A percentile compares a stretch with the other conserved stretches of the same genome.
These are phyloP conservation scores for Thunnus maccoyii DNA, from an alignment of 2,113 vertebrate species.

Conservation along the genomic window DNA sequence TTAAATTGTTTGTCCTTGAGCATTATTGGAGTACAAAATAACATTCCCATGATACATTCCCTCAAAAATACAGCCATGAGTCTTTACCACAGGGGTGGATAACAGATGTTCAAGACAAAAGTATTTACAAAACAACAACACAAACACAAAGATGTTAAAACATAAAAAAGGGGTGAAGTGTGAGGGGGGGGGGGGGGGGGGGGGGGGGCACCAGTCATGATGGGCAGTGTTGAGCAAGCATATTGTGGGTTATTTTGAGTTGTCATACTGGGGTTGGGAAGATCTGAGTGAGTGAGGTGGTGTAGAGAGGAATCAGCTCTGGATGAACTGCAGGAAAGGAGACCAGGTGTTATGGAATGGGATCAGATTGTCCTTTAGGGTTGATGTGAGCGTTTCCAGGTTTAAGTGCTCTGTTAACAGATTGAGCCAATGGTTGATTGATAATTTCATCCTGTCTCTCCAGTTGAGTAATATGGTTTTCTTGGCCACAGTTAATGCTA, in stretches of 20 bases:
- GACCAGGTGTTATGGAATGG: background rate
- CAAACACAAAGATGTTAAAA: too few relatives aligned
- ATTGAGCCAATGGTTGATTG: background rate
- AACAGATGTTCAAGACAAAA: too few relatives aligned
- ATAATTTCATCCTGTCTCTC: background rate
- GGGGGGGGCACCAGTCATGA: too few relatives aligned
- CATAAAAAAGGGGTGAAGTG: too few relatives aligned
- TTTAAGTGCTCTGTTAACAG: background rate
- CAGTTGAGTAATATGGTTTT: background rate
- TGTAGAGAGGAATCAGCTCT: background rate
- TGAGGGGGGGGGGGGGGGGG: too few relatives aligned
- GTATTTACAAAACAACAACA: too few relatives aligned
- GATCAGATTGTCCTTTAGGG: background rate
- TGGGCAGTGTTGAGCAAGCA: too few relatives aligned
- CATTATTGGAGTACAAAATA: constrained; percentile 53
- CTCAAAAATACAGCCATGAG: constrained; percentile 61
- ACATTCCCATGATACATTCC: constrained; percentile 55
- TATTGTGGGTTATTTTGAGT: too few relatives aligned
- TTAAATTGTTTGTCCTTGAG: constrained; percentile 75
- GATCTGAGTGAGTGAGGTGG: too few relatives aligned
- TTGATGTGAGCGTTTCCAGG: background rate
- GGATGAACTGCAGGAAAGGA: background rate
- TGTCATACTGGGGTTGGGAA: too few relatives aligned
- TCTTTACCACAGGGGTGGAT: too few relatives aligned
- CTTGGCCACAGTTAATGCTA: background rate